Base-by-base conservation (phyloP, 2,888 invertebrate species). In the Drosophila helvetica region DNA sequence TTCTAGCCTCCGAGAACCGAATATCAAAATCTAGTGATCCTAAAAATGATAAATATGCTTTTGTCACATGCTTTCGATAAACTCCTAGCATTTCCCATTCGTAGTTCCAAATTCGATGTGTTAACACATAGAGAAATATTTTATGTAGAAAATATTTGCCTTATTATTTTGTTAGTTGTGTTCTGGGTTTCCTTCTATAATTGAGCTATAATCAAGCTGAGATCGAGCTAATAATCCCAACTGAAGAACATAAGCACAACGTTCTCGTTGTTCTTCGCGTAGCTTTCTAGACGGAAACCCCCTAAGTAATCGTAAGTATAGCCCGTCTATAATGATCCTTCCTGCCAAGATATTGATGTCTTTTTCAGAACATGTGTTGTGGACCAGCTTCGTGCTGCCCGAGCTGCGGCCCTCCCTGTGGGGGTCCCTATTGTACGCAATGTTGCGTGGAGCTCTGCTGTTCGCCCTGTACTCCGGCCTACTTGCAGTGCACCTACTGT, bases 381-480 rank as follows among this genome's bases (percentile, higher is more conserved):
- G 83, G 83, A 51, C 75, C 59, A 27, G 38, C 38, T 38, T 38
- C 38, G n/a, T 84, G 85, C 59, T 87, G 82, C 54, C 87, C 87
- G 5, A 55, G 43, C 12, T 53, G 71, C 46, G 54, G 62, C 18
- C 48, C 27, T 0, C 80, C 83, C 0, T 74, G 74, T 22, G 65
- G 70, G 8, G 81, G 77, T 17, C 52, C 75, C 4, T 79, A 43
- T 18, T 58, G 69, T 27, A 62, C 61, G n/a, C 12, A 61, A 18
- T 83, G 87, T 52, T 81, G 79, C 19, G 77, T 81, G 12, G 82
- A 79, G 46, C 56, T 77, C 38, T 85, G 88, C 43, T 45, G 52
- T 17, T 43, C 53, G 6, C 82, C 87, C 1, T 83, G 82, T 50
- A 86, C 87, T 5, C 79, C 87, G 0, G 87, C 87, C 15, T 87